These are phyloP conservation scores for Phortica variegata DNA, from an alignment of 1,140 invertebrate species.

Conservation along the genomic window DNA sequence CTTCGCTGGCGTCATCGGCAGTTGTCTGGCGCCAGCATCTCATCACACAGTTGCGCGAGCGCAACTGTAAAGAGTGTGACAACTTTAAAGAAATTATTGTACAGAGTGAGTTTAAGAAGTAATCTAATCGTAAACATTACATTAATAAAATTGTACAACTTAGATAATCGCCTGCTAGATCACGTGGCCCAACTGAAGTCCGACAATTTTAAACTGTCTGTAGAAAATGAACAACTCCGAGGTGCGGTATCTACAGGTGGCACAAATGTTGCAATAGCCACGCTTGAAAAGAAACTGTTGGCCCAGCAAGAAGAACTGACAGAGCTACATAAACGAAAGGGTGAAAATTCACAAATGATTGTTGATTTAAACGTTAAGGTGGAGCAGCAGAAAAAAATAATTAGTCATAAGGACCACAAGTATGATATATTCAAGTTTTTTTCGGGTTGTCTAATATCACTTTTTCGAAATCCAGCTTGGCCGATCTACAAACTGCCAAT, in stretches of 20 bases:
- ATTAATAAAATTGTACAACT: background rate
- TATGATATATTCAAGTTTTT: slow-evolving; percentile 40
- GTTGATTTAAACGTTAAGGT: slow-evolving; percentile 84
- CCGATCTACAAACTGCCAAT: slow-evolving; percentile 69
- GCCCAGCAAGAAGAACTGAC: slow-evolving; percentile 90
- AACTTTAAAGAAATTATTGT: slow-evolving; percentile 66
- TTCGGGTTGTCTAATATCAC: background rate
- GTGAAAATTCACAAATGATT: slow-evolving; percentile 91
- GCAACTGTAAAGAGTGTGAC: slow-evolving; percentile 62
- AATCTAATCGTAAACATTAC: slow-evolving; percentile 5
- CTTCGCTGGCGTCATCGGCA: too few relatives aligned
- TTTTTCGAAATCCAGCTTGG: slow-evolving; percentile 68
- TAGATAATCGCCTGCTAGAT: slow-evolving; percentile 87
- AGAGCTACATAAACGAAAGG: slow-evolving; percentile 81
- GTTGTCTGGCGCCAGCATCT: slow-evolving; percentile 63
- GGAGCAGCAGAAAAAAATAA: slow-evolving; percentile 80
- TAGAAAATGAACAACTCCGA: slow-evolving; percentile 80
- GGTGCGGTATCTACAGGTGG: slow-evolving; percentile 50
- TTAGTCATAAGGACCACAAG: slow-evolving; percentile 73
- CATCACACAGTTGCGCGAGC: slow-evolving; percentile 61
- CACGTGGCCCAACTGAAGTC: slow-evolving; percentile 72
- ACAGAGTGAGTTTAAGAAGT: slow-evolving; percentile 60
- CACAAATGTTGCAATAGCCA: slow-evolving; percentile 57
- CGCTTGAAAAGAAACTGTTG: slow-evolving; percentile 82
- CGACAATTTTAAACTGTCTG: slow-evolving; percentile 80